These are phyloP conservation scores for Plumapathes pennacea DNA, from an alignment of 92 coral and sea anemone species.

Conservation along the genomic window DNA sequence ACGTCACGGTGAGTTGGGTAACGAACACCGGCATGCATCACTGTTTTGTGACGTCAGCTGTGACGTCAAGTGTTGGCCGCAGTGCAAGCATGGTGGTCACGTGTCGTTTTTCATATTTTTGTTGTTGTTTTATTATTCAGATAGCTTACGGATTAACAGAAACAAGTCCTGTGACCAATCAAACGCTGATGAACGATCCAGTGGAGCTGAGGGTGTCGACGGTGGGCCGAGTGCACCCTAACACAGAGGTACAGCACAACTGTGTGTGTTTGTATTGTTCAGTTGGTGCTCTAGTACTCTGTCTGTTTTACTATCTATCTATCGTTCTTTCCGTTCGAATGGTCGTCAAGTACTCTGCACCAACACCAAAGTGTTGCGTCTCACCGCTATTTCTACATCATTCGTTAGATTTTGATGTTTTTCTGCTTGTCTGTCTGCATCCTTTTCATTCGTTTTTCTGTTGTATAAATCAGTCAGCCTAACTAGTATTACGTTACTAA, in stretches of 20 bases:
- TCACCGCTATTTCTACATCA: too few species aligned
- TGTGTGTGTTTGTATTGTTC: too few species aligned
- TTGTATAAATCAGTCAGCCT: too few species aligned
- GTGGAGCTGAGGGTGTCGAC: conserved; percentile 91
- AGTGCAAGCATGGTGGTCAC: background rate
- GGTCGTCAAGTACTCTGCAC: too few species aligned
- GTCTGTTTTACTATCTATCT: too few species aligned
- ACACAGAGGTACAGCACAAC: conserved; percentile 64
- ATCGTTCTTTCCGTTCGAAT: too few species aligned
- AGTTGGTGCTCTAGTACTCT: too few species aligned
- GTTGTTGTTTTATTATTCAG: conserved; percentile 27
- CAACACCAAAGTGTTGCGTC: too few species aligned
- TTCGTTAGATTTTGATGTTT: too few species aligned
- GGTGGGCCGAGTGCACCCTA: conserved; percentile 81
- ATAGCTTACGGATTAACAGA: conserved; percentile 90
- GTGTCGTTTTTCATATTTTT: background rate
- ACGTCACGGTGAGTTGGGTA: conserved; percentile 69
- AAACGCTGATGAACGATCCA: conserved; percentile 75
- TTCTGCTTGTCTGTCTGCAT: too few species aligned
- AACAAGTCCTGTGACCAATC: conserved; percentile 79
- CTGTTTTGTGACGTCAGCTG: background rate
- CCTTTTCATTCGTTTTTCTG: too few species aligned
- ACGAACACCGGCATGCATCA: background rate
- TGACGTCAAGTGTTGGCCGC: background rate
- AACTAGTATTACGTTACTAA: too few species aligned